phyloP scores from a whole-genome alignment of 2,113 vertebrate species.

The Cygnus buccinator region DNA sequence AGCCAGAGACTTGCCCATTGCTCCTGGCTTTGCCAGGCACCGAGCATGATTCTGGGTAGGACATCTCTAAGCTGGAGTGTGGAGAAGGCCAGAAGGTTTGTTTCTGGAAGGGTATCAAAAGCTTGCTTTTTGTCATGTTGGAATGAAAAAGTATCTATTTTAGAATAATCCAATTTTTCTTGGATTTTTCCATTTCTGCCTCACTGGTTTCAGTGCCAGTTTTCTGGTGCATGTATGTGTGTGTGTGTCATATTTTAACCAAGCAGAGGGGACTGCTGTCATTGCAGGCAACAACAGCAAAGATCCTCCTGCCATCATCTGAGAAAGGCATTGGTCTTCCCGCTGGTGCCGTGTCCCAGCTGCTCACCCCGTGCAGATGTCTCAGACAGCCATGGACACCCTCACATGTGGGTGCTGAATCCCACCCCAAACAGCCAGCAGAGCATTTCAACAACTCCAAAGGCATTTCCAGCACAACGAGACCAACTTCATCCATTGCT shows the following conservation, averaged over 20 bases:
- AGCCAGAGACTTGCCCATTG: rapidly evolving
- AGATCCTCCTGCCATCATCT: neutral
- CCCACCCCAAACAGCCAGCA: neutral
- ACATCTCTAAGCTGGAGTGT: neutral
- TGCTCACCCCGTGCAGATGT: neutral
- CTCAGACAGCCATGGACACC: neutral
- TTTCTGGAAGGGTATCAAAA: neutral
- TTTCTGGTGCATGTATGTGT: neutral
- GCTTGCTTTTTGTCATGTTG: neutral
- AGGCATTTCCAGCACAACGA: neutral
- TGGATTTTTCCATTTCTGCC: neutral
- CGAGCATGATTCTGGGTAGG: rapidly evolving
- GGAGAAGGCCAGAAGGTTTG: neutral
- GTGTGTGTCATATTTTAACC: neutral
- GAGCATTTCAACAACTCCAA: neutral
- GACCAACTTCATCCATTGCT: neutral
- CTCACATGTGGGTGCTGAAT: neutral
- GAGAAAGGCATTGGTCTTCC: neutral
- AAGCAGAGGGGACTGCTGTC: neutral
- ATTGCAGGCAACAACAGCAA: neutral
- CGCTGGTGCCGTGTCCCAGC: neutral
- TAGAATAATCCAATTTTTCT: neutral
- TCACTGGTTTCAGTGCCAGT: neutral
- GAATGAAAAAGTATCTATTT: neutral
- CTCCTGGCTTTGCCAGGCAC: neutral